These are phyloP conservation scores for Chymomyza costata DNA, from an alignment of 1,140 invertebrate species.

Conservation along the genomic window DNA sequence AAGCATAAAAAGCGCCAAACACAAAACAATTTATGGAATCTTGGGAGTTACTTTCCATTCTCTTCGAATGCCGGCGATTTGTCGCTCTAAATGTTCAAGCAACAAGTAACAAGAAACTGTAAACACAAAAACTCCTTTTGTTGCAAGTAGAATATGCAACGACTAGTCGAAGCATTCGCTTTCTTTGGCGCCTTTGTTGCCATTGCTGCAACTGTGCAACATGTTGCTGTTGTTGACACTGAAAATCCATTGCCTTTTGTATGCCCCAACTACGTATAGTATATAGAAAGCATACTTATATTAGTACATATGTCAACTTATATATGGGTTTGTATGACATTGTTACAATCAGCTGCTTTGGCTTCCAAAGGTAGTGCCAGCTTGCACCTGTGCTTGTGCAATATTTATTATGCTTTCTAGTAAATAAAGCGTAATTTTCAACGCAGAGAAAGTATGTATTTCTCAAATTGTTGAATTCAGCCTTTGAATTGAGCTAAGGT, in stretches of 20 bases:
- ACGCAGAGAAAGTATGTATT: too few species aligned
- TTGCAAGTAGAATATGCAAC: slow-evolving; percentile 24
- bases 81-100: too few species aligned
- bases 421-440: slow-evolving; percentile 59
- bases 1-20: slow-evolving; percentile 7
- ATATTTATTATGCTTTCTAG: slow-evolving; percentile 67
- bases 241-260: slow-evolving; percentile 23
- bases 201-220: slow-evolving; percentile 25
- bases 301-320: too few species aligned
- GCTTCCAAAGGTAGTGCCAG: slow-evolving; percentile 5
- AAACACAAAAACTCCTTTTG: slow-evolving; percentile 2
- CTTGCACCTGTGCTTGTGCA: slow-evolving; percentile 61
- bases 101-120: slow-evolving; percentile 5
- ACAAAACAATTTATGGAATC: background rate
- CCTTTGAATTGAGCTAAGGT: too few species aligned
- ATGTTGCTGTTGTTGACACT: slow-evolving; percentile 38
- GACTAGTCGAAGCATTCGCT: slow-evolving; percentile 36
- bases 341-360: slow-evolving; percentile 16
- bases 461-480: too few species aligned
- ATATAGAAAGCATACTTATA: too few species aligned
- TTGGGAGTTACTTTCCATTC: too few species aligned
- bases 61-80: background rate
- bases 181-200: slow-evolving; percentile 29
- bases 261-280: too few species aligned
- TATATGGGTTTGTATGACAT: slow-evolving; percentile 25